Base-by-base conservation (phyloP, 2,113 vertebrate species). In the Chionomys nivalis region DNA sequence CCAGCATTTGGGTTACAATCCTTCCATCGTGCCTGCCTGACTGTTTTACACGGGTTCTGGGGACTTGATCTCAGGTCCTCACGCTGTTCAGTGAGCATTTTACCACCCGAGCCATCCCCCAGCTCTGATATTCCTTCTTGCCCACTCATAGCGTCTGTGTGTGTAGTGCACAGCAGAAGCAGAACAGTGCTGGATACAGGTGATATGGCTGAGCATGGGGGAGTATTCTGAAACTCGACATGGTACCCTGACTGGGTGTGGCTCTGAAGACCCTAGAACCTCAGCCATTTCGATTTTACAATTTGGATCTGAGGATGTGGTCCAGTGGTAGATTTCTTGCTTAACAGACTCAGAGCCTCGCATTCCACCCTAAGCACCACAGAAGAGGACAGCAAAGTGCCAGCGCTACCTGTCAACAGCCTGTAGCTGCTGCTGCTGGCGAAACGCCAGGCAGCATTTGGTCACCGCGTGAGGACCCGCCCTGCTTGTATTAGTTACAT, bases 171-270 rank as follows among this genome's bases (percentile, higher is more conserved):
- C 44, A 21, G 2, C 4, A 11, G 3, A 33, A 8, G 6, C 4
- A 12, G 3, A 33, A 11, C 11, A 6, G 76, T 12, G 79, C 81
- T 28, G 12, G 3, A 5, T 23, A 1, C 28, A 70, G 87, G 83
- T 10, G 10, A 0, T 36, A 6, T 3, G 47, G 21, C n/a, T 19
- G 17, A 66, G 26, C 31, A 11, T 3, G 9, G 28, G 1, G 44
- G 42, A 23, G 5, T 28, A 23, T 7, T 36, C 83, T 49, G 63
- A 28, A 66, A 47, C 17, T 1, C 42, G 10, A 55, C 26, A 2
- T 4, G 0, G 8, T 5, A 4, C 26, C 17, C 17, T 44, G n/a
- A 21, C 0, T 17, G 55, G 75, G 73, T 17, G 0, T 5, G 7
- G 33, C 52, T 65, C 52, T 16, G 75, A 79, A 42, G 61, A 88